phyloP scores from a whole-genome alignment of 2,797 vertebrate species.

The Rhadinocentrus ornatus region DNA sequence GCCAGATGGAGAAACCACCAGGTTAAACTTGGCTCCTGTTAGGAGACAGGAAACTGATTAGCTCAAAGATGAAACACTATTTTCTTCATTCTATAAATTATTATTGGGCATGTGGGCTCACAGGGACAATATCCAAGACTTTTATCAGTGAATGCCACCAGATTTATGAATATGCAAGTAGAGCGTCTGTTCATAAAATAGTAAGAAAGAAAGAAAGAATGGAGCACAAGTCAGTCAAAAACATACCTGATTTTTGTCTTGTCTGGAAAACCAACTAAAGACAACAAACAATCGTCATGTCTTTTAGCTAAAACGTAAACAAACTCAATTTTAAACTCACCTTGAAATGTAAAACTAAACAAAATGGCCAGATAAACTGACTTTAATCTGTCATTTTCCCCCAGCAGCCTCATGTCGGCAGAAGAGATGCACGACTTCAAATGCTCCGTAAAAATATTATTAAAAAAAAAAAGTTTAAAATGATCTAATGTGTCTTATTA shows the following conservation, averaged over 20 bases:
- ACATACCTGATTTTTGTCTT: not conserved
- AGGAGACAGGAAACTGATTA: not conserved
- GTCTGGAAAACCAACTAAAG: not conserved
- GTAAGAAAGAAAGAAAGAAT: no score
- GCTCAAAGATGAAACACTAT: not conserved
- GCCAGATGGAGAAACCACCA: conserved; percentile 51
- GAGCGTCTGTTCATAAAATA: not conserved
- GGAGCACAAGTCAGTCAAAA: not conserved
- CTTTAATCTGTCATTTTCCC: not conserved
- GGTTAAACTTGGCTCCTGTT: conserved; percentile 53
- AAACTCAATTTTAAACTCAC: conserved; percentile 48
- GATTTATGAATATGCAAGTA: no score
- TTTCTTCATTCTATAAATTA: not conserved
- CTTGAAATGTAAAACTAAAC: conserved; percentile 41
- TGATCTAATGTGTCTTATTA: not conserved
- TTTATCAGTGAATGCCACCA: not conserved
- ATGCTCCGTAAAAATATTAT: not conserved
- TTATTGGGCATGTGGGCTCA: not conserved
- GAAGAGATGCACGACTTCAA: not conserved
- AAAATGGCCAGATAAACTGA: conserved; percentile 28
- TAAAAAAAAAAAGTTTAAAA: not conserved
- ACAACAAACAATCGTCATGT: no score
- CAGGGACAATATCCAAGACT: not conserved
- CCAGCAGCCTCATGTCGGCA: conserved; percentile 14
- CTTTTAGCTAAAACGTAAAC: not conserved